These are phyloP conservation scores for Liolophura sinensis DNA, from an alignment of 1,140 invertebrate species.

Conservation along the genomic window DNA sequence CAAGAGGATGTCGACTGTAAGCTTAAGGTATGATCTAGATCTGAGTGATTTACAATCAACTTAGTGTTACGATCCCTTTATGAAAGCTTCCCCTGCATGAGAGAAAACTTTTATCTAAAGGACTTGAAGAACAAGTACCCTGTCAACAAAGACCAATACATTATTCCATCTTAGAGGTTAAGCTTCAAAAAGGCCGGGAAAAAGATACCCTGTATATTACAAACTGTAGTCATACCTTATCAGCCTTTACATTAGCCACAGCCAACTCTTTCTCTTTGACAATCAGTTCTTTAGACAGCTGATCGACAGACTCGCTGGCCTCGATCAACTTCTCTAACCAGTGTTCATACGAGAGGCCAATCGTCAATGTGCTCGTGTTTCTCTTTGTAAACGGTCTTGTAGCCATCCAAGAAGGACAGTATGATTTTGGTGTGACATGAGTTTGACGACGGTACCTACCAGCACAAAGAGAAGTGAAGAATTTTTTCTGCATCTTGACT, in stretches of 20 bases:
- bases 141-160: too few relatives aligned
- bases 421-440: slow-evolving; percentile 98
- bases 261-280: slow-evolving; percentile 92
- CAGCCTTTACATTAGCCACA: slow-evolving; percentile 86
- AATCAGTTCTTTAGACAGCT: slow-evolving; percentile 88
- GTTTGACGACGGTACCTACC: slow-evolving; percentile 82
- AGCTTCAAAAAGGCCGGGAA: too few relatives aligned
- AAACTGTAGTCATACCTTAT: too few relatives aligned
- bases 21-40: too few relatives aligned
- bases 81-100: too few relatives aligned
- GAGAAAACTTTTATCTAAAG: too few relatives aligned
- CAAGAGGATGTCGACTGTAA: too few relatives aligned
- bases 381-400: slow-evolving; percentile 87
- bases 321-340: slow-evolving; percentile 89
- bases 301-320: slow-evolving; percentile 88
- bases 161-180: too few relatives aligned
- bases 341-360: slow-evolving; percentile 89
- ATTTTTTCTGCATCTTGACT: background rate
- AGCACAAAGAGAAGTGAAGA: background rate
- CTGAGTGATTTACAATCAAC: too few relatives aligned
- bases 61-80: too few relatives aligned
- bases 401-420: slow-evolving; percentile 94
- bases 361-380: slow-evolving; percentile 87
- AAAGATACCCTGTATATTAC: too few relatives aligned
- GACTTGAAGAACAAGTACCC: too few relatives aligned